Evolutionary conservation across 1,140 invertebrate genomes (phyloP).

Genomic region (Saccostrea echinata): DNA sequence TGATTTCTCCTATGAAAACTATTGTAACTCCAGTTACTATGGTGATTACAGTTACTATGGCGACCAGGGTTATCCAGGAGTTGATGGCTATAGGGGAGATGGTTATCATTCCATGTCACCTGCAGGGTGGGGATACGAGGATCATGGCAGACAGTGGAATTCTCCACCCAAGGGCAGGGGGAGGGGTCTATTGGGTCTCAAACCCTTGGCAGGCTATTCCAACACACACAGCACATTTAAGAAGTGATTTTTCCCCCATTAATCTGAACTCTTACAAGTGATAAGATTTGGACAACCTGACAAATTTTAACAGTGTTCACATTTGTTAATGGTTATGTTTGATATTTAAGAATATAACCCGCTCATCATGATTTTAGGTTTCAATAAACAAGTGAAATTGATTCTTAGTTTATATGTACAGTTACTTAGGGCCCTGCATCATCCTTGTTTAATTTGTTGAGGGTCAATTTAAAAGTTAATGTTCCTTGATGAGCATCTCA

Average conservation of each 20-base stretch:
- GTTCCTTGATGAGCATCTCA: too few relatives aligned
- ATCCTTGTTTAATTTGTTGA: too few relatives aligned
- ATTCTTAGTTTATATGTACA: too few relatives aligned
- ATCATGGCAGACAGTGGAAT: constrained; percentile 32
- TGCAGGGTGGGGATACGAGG: not conserved
- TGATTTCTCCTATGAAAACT: not conserved
- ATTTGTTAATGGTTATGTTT: too few relatives aligned
- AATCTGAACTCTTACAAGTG: not conserved
- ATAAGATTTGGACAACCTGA: too few relatives aligned
- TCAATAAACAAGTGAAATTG: too few relatives aligned
- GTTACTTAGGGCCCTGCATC: too few relatives aligned
- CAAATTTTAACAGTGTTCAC: too few relatives aligned
- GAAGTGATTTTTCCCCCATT: not conserved
- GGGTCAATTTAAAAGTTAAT: too few relatives aligned
- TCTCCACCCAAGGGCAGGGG: constrained; percentile 16
- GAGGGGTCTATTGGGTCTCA: constrained; percentile 37
- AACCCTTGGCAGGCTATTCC: constrained; percentile 33
- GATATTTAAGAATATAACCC: too few relatives aligned
- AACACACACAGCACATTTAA: constrained; percentile 42
- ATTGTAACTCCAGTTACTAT: constrained; percentile 16
- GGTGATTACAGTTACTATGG: constrained; percentile 22
- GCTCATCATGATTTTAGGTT: too few relatives aligned
- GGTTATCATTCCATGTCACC: not conserved
- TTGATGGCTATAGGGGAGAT: not conserved
- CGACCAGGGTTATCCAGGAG: not conserved